Evolutionary conservation across 92 coral and sea anemone genomes (phyloP), one percentile per base, ranked within the genome.

Genomic region (Paramuricea clavata): DNA sequence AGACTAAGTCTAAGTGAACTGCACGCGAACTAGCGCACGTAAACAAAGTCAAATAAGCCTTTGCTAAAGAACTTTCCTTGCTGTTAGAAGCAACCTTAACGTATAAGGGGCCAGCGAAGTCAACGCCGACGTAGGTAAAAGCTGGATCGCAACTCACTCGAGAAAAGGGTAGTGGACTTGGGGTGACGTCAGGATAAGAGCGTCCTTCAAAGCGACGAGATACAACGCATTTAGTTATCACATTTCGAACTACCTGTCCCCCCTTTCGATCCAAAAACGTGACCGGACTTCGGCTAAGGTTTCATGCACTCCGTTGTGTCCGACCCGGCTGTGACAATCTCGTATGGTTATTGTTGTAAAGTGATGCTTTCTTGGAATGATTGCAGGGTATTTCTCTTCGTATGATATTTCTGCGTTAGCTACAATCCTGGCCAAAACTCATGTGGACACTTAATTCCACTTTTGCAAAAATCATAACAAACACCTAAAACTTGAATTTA

Each of bases 1-100:
- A 4, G 64, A 56, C 64, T 23, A 56, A 56, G 27, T 56, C 64
- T 23, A 56, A 56, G 27, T 56, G 64, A 17, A 56, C 64, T 17
- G 64, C 64, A 56, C 12, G 64, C 4, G 64, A 56, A 56, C 64
- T 56, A 17, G 64, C 64, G 27, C 64, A 56, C 64, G 64, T 56
- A 56, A 56, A 23, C 27, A 56, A 56, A 13, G 64, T 23, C 12
- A 56, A 56, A 17, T 56, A 56, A 17, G 27, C 64, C 12, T 56
- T 56, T 23, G 21, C 64, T 17, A 17, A 56, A 56, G 21, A 17
- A 56, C 27, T 56, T 56, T 56, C 64, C 12, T 23, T 23, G 5
- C 64, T 56, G 4, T 2, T 11, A 56, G 21, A 13, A 23, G 22
- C 64, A 17, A 17, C 22, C 12, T 17, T 17, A 56, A 23, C 64